Evolutionary conservation across 1,140 invertebrate species (phyloP).

Genomic region (Drosophila burlai): DNA sequence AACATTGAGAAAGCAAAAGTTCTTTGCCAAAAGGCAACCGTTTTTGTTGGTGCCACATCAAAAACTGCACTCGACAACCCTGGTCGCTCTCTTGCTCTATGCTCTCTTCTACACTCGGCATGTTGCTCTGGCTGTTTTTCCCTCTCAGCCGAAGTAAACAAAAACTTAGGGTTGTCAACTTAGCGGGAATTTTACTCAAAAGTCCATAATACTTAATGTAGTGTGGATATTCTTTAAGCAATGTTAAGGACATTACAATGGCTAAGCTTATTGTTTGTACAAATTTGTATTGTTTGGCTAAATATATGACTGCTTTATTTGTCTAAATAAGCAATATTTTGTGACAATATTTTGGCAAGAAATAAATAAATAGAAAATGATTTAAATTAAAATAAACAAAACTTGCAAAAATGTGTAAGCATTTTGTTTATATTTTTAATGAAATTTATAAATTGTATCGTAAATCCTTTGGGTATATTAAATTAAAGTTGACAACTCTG

Average conservation of each 20-base stretch:
- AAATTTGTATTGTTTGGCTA: no score
- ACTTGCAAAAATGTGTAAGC: background rate
- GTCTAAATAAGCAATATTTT: no score
- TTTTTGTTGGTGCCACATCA: slow-evolving; percentile 35
- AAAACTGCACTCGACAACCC: slow-evolving; percentile 52
- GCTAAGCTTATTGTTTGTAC: no score
- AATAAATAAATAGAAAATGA: background rate
- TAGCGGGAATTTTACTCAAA: no score
- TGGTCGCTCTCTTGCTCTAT: slow-evolving; percentile 19
- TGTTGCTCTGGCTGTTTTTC: slow-evolving; percentile 20
- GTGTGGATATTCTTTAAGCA: no score
- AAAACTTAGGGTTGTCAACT: slow-evolving; percentile 50
- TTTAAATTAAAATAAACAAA: background rate
- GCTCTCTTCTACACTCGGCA: slow-evolving; percentile 18
- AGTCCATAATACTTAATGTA: no score
- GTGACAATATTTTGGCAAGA: no score
- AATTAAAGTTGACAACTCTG: slow-evolving; percentile 31
- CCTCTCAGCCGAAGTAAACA: slow-evolving; percentile 63
- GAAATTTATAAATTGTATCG: background rate
- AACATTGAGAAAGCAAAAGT: slow-evolving; percentile 75
- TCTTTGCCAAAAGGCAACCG: slow-evolving; percentile 54
- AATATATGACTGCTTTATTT: no score
- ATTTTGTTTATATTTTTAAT: background rate
- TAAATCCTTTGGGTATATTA: background rate
- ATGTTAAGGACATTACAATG: no score